Conservation (phyloP, 2,797 vertebrate species). For the Siniperca obscura region DNA sequence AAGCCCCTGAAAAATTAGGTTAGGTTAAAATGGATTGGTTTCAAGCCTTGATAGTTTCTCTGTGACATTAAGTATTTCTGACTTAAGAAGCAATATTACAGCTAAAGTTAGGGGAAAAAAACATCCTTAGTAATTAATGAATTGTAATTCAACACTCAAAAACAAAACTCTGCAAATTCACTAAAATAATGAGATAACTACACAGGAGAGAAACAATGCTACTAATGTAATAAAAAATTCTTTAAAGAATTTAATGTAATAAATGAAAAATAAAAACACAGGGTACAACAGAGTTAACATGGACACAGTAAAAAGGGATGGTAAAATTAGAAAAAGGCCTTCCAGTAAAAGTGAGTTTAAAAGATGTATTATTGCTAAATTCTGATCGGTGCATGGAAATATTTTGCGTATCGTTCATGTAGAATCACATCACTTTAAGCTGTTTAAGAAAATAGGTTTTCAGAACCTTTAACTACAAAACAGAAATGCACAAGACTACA, state of each 20-base stretch:
- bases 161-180: not conserved
- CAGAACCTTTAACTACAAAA: not conserved
- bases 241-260: not conserved
- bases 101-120: too few species aligned
- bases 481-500: not conserved
- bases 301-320: not conserved
- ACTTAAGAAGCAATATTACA: not conserved
- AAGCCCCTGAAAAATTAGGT: not conserved
- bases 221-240: too few species aligned
- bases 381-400: not conserved
- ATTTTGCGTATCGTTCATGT: rapidly evolving
- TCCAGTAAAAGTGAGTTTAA: not conserved
- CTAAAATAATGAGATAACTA: not conserved
- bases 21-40: constrained; percentile 2
- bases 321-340: not conserved
- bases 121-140: not conserved
- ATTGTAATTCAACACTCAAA: not conserved
- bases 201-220: not conserved
- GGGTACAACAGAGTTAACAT: not conserved
- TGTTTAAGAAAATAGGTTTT: not conserved
- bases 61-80: constrained; percentile 1
- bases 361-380: not conserved
- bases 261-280: not conserved
- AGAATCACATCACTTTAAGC: not conserved
- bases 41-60: not conserved